Evolutionary conservation across 2,888 invertebrate genomes (phyloP), one percentile per base, ranked within the genome.

Genomic region (Cremastobaeus sp.): DNA sequence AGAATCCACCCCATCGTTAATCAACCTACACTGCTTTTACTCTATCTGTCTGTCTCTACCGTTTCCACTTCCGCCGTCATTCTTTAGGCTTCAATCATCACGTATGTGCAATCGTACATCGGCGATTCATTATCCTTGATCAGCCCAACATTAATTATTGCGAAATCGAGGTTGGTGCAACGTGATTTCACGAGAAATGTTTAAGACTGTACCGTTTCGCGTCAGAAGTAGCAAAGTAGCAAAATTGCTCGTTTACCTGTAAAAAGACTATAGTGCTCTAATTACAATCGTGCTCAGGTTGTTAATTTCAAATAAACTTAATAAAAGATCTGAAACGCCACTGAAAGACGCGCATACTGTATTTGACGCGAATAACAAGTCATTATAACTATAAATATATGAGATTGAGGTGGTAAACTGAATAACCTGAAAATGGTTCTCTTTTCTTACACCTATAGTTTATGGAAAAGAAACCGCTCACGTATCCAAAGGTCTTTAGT

Each of bases 91-190:
- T 4, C 6, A 11, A n/a, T 21, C 14, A 32, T 35, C 35, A 43
- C 28, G 28, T 41, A 43, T 43, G 20, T 34, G 48, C 34, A 52
- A 62, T 62, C 43, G 43, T 43, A 43, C 18, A 64, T 52, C 43
- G 52, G 21, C 64, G 18, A 52, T 45, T 64, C 64, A 52, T 64
- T 52, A 45, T 64, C 43, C 34, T 12, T 21, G 30, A 52, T 64
- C 52, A 64, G 21, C 9, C 14, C 28, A 37, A 18, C 78, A 74
- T 78, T 80, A 81, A 80, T 81, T 81, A 78, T 75, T 62, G 62
- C 32, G 65, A 72, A 78, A 78, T 77, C 70, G 75, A 8, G 15
- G 57, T 9, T 21, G 32, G 25, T n/a, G n/a, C n/a, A 52, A 35
- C 52, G 34, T 25, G 54, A 64, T 45, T 60, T 54, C 35, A 41